phyloP scores from a whole-genome alignment of 2,113 vertebrate species.

The Chelonoidis abingdonii region DNA sequence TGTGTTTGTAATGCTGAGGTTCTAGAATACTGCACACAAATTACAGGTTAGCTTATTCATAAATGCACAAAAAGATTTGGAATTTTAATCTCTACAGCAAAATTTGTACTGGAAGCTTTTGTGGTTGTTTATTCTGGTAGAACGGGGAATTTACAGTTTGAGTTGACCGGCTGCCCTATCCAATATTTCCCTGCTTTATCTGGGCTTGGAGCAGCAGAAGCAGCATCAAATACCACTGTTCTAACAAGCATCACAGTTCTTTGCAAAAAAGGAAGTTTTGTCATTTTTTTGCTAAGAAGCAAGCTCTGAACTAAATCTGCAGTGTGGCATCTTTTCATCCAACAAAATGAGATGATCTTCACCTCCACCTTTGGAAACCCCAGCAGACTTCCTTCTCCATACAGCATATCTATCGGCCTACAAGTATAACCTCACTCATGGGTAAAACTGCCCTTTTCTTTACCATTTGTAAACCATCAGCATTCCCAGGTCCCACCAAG shows the following conservation, averaged over 20 bases:
- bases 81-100: neutral
- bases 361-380: no score
- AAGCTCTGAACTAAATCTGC: neutral
- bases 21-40: neutral
- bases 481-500: neutral
- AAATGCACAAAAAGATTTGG: neutral
- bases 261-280: neutral
- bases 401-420: no score
- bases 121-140: neutral
- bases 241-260: neutral
- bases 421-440: neutral
- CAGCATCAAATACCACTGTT: neutral
- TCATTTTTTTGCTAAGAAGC: neutral
- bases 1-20: neutral
- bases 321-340: neutral
- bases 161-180: neutral
- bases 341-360: neutral
- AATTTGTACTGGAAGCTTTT: neutral
- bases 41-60: neutral
- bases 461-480: neutral
- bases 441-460: neutral
- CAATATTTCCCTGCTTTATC: neutral
- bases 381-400: no score
- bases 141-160: neutral
- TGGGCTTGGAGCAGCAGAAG: neutral